Evolutionary conservation across 2,113 vertebrate genomes (phyloP), one percentile per base, ranked within the genome.

Genomic region (Mesitornis unicolor): DNA sequence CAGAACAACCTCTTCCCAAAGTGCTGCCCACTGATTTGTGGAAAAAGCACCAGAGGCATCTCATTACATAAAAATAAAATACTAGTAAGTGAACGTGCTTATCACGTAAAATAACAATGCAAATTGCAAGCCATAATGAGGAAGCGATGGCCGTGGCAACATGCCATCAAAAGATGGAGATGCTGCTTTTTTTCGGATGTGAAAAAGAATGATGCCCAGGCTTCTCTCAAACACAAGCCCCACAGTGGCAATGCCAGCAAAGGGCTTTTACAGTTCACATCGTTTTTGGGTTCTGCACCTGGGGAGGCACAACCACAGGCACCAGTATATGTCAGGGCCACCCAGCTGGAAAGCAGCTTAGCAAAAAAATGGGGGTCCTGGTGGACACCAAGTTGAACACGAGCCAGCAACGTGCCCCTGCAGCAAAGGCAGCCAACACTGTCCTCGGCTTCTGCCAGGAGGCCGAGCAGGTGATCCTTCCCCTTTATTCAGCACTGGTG

Each of bases 341-440:
- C 42, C 8, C 22, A 63, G 17, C 21, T 38, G 33, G 60, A 65
- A 33, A 81, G 56, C 54, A 61, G 36, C 47, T 31, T 76, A 61
- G n/a, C 38, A 84, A 77, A 84, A 61, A 80, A 79, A 16, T 16
- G 26, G 11, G 40, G 22, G 3, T 47, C 29, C 31, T 11, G 12
- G 16, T 28, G 51, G 40, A 57, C 56, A 51, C 14, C n/a, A 51
- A 24, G 40, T 3, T 71, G 50, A 65, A 65, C 40, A 8, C 1
- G 2, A 83, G 35, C 28, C 65, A 83, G 50, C 7, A 50, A 33
- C 3, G 22, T 31, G 65, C 10, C 50, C 56, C n/a, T 26, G 18
- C 0, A 0, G 42, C 43, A 73, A 43, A 61, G 71, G 1, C 6
- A 9, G 25, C 0, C 2, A 61, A 57, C 0, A 10, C 26, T 16